Evolutionary conservation across 2,888 invertebrate species (phyloP).

Genomic region (Bombylius major): DNA sequence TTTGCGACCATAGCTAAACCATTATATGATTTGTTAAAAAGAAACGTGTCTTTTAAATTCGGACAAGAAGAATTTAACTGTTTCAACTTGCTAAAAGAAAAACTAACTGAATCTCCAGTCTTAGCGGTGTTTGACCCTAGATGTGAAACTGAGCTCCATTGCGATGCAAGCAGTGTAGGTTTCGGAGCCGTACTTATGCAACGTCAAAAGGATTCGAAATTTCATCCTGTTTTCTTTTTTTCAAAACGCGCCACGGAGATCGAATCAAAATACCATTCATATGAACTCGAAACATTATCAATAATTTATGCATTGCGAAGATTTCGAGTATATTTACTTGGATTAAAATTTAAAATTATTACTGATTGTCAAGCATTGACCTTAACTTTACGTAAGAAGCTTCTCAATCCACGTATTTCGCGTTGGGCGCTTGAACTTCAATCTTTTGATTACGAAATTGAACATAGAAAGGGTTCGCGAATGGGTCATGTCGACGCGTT

Average conservation of each 20-base stretch:
- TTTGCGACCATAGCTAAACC: not conserved
- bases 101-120: slow-evolving; percentile 6
- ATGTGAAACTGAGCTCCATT: slow-evolving; percentile 19
- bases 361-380: slow-evolving; percentile 11
- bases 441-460: slow-evolving; percentile 14
- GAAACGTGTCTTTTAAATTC: slow-evolving; percentile 14
- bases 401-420: slow-evolving; percentile 14
- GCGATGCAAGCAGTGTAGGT: slow-evolving; percentile 17
- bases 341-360: too few species aligned
- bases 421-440: slow-evolving; percentile 14
- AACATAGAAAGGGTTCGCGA: slow-evolving; percentile 11
- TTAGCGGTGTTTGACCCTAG: slow-evolving; percentile 10
- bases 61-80: slow-evolving; percentile 11
- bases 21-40: slow-evolving; percentile 4
- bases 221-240: slow-evolving; percentile 19
- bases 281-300: slow-evolving; percentile 16
- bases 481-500: slow-evolving; percentile 23
- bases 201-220: slow-evolving; percentile 9
- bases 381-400: slow-evolving; percentile 13
- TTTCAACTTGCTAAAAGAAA: slow-evolving; percentile 16
- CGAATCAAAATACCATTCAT: slow-evolving; percentile 15
- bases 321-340: too few species aligned
- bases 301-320: slow-evolving; percentile 3
- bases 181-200: too few species aligned
- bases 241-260: slow-evolving; percentile 16